Percentiles rank a stretch among this genome's conserved stretches.
These are phyloP conservation scores for Megaceryle maxima DNA, from an alignment of 2,113 vertebrate species.

Conservation along the genomic window DNA sequence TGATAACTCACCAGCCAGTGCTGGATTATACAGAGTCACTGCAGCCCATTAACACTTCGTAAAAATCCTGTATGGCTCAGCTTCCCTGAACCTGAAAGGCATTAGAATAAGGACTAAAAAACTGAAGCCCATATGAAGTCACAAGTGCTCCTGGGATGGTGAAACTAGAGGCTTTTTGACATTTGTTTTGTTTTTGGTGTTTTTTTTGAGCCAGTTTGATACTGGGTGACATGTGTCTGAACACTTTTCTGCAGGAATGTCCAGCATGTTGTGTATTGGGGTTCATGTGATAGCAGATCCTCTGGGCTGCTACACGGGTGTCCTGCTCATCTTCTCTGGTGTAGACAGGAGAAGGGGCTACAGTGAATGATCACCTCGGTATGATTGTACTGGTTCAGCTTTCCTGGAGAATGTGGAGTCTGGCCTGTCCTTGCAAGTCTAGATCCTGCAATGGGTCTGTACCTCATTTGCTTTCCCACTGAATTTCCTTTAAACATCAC, in stretches of 20 bases:
- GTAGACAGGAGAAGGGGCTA: neutral
- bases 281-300: fast-evolving
- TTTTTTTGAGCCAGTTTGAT: neutral
- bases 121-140: neutral
- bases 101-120: neutral
- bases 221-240: neutral
- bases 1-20: neutral
- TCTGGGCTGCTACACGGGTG: neutral
- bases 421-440: neutral
- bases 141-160: neutral
- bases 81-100: neutral
- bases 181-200: neutral
- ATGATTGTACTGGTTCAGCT: neutral
- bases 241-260: neutral
- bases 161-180: neutral
- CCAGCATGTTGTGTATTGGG: neutral
- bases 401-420: neutral
- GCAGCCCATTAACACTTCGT: slow-evolving; percentile 1
- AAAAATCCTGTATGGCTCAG: neutral
- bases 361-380: neutral
- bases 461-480: neutral
- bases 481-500: neutral
- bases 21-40: neutral
- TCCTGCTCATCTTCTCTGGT: neutral
- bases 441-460: neutral